A percentile compares a stretch with the other conserved stretches of the same genome.
Evolutionary conservation across 1,140 invertebrate species (phyloP).

Genomic region (Harpegnathos saltator): DNA sequence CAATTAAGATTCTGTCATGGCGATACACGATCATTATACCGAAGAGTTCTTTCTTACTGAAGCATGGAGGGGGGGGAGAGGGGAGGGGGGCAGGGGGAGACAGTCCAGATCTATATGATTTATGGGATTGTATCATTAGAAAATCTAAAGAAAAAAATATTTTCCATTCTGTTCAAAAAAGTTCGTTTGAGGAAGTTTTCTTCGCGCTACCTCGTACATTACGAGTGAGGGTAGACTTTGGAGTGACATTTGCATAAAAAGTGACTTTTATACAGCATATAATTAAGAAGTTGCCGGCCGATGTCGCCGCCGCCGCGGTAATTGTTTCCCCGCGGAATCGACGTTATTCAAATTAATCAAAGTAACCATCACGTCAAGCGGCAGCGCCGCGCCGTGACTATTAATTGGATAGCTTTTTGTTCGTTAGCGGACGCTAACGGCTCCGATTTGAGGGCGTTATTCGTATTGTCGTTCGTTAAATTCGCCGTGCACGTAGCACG

Average conservation of each 20-base stretch:
- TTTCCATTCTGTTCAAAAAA: too few species aligned
- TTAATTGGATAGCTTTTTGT: conserved; percentile 61
- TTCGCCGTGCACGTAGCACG: conserved; percentile 23
- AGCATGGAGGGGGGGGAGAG: too few species aligned
- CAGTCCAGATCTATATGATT: too few species aligned
- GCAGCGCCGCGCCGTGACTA: conserved; percentile 23
- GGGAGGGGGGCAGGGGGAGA: too few species aligned
- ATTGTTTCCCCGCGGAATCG: conserved; percentile 52
- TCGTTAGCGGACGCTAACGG: conserved; percentile 40
- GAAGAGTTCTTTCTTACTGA: too few species aligned
- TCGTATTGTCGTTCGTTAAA: conserved; percentile 59
- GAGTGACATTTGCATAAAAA: conserved; percentile 34
- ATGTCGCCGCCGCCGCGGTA: conserved; percentile 9
- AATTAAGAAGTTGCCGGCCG: conserved; percentile 50
- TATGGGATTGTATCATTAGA: too few species aligned
- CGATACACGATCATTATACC: too few species aligned
- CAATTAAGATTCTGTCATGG: too few species aligned
- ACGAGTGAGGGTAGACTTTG: background rate
- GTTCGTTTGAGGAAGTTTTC: too few species aligned
- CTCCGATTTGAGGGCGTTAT: conserved; percentile 37
- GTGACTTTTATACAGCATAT: conserved; percentile 15
- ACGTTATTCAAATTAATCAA: conserved; percentile 63
- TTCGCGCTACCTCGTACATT: background rate
- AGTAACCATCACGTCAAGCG: conserved; percentile 49
- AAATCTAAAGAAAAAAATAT: too few species aligned